Base-by-base conservation (phyloP, 2,113 vertebrate genomes). In the Eublepharis macularius region DNA sequence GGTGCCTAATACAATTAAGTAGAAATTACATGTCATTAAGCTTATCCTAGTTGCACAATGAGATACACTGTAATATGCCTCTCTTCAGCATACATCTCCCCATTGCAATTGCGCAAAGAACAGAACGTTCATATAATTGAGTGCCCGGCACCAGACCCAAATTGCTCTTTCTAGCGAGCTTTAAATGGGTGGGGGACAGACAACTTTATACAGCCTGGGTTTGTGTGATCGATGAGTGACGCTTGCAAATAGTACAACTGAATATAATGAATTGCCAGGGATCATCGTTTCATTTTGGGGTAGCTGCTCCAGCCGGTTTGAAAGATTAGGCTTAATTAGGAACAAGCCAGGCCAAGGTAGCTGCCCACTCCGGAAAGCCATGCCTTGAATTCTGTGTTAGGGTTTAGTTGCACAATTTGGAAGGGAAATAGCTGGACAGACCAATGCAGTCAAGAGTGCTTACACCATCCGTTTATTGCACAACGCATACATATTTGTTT, bases 1-100 rank as follows among this genome's bases (percentile, higher is more conserved):
- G 17, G 36, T 70, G 54, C 65, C 75, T 85, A 47, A 80, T 51
- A 79, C 39, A 85, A 69, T 78, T 78, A 85, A 85, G 65, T 70
- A 73, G 49, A n/a, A 54, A 85, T 80, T 85, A 79, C 84, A n/a
- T 84, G 39, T 69, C 34, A 54, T 73, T 85, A 80, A 63, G 68
- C 65, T 79, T 77, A 41, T 78, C 32, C 83, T 78, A 36, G 11
- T 72, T 72, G 36, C 76, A 60, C 47, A 79, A 34, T 60, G 76
- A 85, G 32, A 79, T n/a, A 19, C 49, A 45, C 49, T 78, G 36
- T 70, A 60, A 79, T 8, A 6, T n/a, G 12, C 21, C 60, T 16
- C 45, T 80, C 54, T 29, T 73, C 49, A 43, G 4, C 29, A 16
- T 74, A 60, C 11, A 26, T 60, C n/a, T 45, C 39, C 1, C 4